A percentile compares a stretch with the other conserved stretches of the same genome.
Conservation (phyloP, 2,888 invertebrate genomes). For the Acronicta leporina region DNA sequence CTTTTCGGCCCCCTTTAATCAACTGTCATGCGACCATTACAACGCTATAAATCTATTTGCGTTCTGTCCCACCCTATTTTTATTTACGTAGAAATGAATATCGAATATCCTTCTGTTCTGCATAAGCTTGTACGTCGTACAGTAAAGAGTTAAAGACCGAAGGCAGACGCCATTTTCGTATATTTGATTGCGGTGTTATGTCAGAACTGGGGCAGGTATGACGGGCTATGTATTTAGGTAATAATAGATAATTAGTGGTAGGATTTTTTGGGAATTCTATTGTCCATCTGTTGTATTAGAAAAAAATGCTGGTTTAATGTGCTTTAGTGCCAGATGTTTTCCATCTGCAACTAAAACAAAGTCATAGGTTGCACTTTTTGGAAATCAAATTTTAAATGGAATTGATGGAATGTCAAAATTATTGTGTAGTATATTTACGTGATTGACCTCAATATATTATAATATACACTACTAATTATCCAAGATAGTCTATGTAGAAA, state of each 20-base stretch:
- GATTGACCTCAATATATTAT: too few species aligned
- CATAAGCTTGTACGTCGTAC: conserved; percentile 55
- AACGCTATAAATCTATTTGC: conserved; percentile 70
- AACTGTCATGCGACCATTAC: conserved; percentile 85
- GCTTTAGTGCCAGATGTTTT: neutral
- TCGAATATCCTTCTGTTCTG: conserved; percentile 26
- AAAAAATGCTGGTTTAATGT: neutral
- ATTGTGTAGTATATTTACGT: too few species aligned
- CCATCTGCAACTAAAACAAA: too few species aligned
- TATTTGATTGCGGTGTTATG: conserved; percentile 80
- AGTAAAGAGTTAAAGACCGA: conserved; percentile 65
- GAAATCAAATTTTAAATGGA: too few species aligned
- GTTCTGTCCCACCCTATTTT: conserved; percentile 14
- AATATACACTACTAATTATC: too few species aligned
- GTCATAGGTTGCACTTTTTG: too few species aligned
- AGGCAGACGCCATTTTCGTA: conserved; percentile 77
- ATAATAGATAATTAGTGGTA: conserved; percentile 53
- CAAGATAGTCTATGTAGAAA: too few species aligned
- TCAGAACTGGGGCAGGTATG: conserved; percentile 79
- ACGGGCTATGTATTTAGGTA: conserved; percentile 69
- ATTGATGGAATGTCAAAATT: too few species aligned
- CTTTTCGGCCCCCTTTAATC: conserved; percentile 88
- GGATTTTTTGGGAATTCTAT: conserved; percentile 23
- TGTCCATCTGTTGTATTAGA: conserved; percentile 32
- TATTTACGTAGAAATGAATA: conserved; percentile 40